Evolutionary conservation across 2,113 vertebrate genomes (phyloP).

Genomic region (Anser cygnoides): DNA sequence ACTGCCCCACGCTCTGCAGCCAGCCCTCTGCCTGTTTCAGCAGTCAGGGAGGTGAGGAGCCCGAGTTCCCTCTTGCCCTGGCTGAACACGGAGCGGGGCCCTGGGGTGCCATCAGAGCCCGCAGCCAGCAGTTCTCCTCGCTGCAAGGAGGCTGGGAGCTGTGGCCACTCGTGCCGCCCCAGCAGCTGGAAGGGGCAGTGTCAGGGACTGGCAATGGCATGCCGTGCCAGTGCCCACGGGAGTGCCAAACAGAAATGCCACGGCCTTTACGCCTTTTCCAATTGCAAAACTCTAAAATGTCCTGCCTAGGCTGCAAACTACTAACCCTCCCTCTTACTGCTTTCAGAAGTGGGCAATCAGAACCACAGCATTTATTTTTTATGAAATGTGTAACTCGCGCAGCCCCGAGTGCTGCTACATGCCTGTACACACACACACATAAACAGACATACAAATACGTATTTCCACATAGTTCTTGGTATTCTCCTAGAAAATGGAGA

Average conservation of each 20-base stretch:
- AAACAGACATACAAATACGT: background rate
- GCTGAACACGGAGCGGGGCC: background rate
- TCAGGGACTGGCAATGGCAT: rapidly evolving
- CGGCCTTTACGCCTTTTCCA: background rate
- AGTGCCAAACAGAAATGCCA: background rate
- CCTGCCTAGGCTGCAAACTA: background rate
- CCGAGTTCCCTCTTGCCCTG: background rate
- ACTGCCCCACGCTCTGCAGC: background rate
- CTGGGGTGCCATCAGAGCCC: background rate
- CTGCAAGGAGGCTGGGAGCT: background rate
- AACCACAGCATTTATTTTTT: background rate
- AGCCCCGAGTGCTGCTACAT: background rate
- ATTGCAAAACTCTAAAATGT: background rate
- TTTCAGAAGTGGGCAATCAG: background rate
- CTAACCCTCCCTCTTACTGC: background rate
- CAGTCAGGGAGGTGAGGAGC: background rate
- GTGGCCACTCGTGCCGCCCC: background rate
- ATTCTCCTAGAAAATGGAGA: background rate
- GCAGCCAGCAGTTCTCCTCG: background rate
- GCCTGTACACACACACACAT: background rate
- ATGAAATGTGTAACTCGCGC: background rate
- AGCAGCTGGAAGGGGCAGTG: rapidly evolving
- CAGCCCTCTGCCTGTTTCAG: background rate
- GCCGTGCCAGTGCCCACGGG: rapidly evolving
- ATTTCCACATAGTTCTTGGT: background rate